Percentiles rank a stretch among this genome's conserved stretches.
Conservation (phyloP, 1,140 invertebrate species). For the Camponotus vicinus region DNA sequence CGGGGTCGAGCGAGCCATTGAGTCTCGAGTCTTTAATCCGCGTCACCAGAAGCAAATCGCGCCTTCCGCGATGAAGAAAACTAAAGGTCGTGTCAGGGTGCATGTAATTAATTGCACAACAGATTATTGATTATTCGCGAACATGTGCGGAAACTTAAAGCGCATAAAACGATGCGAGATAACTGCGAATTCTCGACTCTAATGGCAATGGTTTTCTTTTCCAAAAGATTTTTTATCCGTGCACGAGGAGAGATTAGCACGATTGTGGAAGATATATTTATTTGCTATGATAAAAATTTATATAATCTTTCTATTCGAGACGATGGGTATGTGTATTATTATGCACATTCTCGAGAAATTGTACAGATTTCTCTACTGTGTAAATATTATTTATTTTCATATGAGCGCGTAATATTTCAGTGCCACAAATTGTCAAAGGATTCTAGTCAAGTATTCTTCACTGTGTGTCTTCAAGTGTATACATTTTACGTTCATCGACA, state of each 20-base stretch:
- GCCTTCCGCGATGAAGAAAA: conserved; percentile 16
- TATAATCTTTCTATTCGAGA: not conserved
- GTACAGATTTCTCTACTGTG: not conserved
- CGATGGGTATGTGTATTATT: not conserved
- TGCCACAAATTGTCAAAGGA: not conserved
- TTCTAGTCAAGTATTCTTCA: not conserved
- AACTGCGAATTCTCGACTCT: conserved; percentile 6
- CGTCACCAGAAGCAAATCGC: conserved; percentile 19
- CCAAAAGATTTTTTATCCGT: not conserved
- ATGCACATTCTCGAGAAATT: not conserved
- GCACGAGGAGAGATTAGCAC: not conserved
- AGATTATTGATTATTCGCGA: conserved; percentile 56
- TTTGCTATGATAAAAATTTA: not conserved
- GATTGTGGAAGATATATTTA: not conserved
- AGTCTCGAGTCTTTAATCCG: conserved; percentile 55
- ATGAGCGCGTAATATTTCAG: not conserved
- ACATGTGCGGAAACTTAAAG: conserved; percentile 23
- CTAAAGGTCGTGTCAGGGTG: conserved; percentile 37
- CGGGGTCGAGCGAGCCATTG: conserved; percentile 50
- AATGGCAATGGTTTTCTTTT: conserved; percentile 27
- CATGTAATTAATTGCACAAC: conserved; percentile 60
- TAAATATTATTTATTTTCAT: not conserved
- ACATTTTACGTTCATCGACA: not conserved
- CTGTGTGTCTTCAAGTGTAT: not conserved
- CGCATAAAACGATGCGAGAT: conserved; percentile 12